Evolutionary conservation across 2,888 invertebrate species (phyloP).

Genomic region (Iselma pallidipennis): DNA sequence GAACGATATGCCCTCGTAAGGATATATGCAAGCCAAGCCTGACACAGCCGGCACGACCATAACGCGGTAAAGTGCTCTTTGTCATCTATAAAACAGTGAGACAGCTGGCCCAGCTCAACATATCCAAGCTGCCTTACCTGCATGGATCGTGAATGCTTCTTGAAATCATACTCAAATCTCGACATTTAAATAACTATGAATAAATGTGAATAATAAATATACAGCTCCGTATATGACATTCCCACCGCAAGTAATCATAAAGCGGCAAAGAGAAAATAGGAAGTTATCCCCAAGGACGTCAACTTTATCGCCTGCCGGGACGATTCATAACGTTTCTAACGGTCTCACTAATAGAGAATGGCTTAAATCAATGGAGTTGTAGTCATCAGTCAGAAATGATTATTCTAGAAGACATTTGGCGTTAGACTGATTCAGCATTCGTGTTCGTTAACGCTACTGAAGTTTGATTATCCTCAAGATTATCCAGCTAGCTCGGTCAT

Average conservation of each 20-base stretch:
- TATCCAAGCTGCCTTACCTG: constrained; percentile 40
- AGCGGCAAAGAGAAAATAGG: constrained; percentile 13
- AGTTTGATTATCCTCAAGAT: constrained; percentile 19
- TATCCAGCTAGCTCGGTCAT: constrained; percentile 21
- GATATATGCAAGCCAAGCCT: constrained; percentile 40
- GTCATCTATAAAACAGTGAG: constrained; percentile 52
- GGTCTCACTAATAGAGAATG: constrained; percentile 44
- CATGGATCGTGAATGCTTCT: constrained; percentile 19
- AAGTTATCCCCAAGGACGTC: constrained; percentile 14
- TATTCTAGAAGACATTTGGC: constrained; percentile 47
- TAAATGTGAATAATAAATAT: constrained; percentile 42
- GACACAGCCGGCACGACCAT: constrained; percentile 48
- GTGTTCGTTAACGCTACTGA: constrained; percentile 43
- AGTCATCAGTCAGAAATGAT: constrained; percentile 50
- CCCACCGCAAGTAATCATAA: constrained; percentile 27
- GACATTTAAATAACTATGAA: constrained; percentile 42
- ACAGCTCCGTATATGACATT: constrained; percentile 30
- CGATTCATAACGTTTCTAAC: constrained; percentile 32
- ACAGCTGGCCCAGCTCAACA: constrained; percentile 48
- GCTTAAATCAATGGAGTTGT: constrained; percentile 49
- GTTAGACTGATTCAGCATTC: constrained; percentile 49
- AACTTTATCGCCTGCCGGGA: constrained; percentile 23
- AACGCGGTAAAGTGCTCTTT: constrained; percentile 50
- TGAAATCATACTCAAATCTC: constrained; percentile 27
- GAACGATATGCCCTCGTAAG: constrained; percentile 29